phyloP scores from a whole-genome alignment of 2,888 invertebrate genomes.

The Athalia circularis region DNA sequence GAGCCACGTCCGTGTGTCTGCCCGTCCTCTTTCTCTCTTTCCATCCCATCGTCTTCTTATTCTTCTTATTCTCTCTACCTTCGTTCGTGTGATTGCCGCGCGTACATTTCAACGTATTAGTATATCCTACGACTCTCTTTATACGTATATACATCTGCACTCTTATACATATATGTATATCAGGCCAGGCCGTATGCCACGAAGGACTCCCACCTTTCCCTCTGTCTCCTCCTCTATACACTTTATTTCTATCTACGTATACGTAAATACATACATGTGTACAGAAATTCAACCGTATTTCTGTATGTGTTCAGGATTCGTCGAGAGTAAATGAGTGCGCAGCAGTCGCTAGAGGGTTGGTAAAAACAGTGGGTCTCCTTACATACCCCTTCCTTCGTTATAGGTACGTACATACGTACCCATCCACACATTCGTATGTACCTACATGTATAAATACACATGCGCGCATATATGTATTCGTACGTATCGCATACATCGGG shows the following conservation, averaged over 20 bases:
- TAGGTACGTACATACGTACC: conserved; percentile 11
- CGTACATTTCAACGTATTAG: conserved; percentile 31
- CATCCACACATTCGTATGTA: too few species aligned
- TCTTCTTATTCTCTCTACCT: conserved; percentile 18
- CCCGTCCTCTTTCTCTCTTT: conserved; percentile 56
- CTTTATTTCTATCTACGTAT: background rate
- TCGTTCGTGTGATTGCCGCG: conserved; percentile 44
- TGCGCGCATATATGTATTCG: too few species aligned
- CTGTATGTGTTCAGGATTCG: conserved; percentile 37
- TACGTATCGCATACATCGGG: too few species aligned
- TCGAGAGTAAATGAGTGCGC: conserved; percentile 67
- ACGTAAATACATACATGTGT: conserved; percentile 3
- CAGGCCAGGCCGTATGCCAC: too few species aligned
- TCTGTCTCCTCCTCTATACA: background rate
- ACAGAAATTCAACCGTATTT: conserved; percentile 24
- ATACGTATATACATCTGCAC: background rate
- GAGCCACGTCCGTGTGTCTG: conserved; percentile 51
- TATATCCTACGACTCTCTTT: background rate
- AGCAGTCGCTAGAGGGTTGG: conserved; percentile 62
- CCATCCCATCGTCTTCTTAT: conserved; percentile 51
- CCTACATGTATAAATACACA: background rate
- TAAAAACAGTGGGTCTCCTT: conserved; percentile 67
- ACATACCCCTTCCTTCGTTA: conserved; percentile 59
- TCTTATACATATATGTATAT: too few species aligned
- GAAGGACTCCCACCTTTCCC: too few species aligned